phyloP scores from a whole-genome alignment of 2,797 vertebrate genomes.

The Pseudochromis fuscus region DNA sequence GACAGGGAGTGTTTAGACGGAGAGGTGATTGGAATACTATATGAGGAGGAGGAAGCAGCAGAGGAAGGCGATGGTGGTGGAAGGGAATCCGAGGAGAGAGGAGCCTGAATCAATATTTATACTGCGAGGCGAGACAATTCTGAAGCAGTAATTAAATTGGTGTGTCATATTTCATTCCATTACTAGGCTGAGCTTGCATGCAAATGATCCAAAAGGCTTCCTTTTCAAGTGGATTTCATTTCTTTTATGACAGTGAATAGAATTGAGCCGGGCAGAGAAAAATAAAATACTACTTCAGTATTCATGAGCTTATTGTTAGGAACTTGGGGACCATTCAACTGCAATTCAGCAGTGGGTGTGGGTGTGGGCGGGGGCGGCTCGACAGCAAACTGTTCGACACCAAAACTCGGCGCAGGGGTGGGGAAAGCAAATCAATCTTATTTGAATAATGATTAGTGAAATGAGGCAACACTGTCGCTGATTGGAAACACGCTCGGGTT shows the following conservation, averaged over 20 bases:
- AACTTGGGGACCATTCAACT: constrained; percentile 68
- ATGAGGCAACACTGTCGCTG: constrained; percentile 58
- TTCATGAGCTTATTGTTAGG: constrained; percentile 80
- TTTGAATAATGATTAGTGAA: constrained; percentile 75
- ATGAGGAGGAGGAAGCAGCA: constrained; percentile 45
- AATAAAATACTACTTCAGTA: constrained; percentile 74
- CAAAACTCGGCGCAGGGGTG: constrained; percentile 44
- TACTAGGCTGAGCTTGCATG: constrained; percentile 73
- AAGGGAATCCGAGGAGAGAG: constrained; percentile 52
- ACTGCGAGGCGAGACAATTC: constrained; percentile 81
- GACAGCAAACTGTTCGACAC: constrained; percentile 45
- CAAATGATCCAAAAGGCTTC: constrained; percentile 77
- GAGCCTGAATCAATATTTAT: constrained; percentile 82
- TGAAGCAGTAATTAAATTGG: constrained; percentile 84
- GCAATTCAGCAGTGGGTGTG: constrained; percentile 34
- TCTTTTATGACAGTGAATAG: constrained; percentile 75
- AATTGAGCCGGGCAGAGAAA: constrained; percentile 65
- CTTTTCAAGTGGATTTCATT: constrained; percentile 77
- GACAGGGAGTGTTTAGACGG: constrained; percentile 24
- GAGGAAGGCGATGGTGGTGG: constrained; percentile 31
- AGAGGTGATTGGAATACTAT: constrained; percentile 49
- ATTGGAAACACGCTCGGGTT: constrained; percentile 66
- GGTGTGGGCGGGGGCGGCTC: constrained; percentile 5
- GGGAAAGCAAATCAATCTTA: constrained; percentile 67
- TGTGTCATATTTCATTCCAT: constrained; percentile 85